Evolutionary conservation across 1,140 invertebrate genomes (phyloP).

Genomic region (Caenorhabditis brenneri): DNA sequence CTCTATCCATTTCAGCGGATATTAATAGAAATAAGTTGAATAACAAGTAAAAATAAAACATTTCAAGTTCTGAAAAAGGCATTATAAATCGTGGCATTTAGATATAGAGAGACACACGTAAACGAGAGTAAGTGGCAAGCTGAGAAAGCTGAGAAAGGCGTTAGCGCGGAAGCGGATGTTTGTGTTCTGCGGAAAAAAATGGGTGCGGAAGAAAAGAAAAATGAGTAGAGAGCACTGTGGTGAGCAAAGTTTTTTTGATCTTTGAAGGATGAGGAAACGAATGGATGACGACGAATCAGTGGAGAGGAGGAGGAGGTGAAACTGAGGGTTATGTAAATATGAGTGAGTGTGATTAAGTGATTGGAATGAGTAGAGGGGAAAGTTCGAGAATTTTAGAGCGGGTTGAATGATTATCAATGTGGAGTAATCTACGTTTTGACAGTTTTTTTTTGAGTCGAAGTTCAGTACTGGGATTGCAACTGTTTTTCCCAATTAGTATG

Average conservation of each 20-base stretch:
- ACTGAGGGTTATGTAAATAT: constrained; percentile 12
- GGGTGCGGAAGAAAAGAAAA: background rate
- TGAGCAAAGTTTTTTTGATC: constrained; percentile 8
- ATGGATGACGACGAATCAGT: background rate
- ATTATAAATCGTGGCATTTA: background rate
- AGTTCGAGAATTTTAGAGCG: background rate
- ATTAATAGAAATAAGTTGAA: background rate
- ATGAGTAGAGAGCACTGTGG: background rate
- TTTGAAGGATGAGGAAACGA: constrained; percentile 19
- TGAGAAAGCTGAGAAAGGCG: background rate
- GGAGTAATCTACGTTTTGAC: too few species aligned
- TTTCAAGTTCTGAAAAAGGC: background rate
- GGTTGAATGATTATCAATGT: too few species aligned
- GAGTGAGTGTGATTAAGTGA: background rate
- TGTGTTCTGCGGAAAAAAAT: constrained; percentile 19
- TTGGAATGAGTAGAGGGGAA: background rate
- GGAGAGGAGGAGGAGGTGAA: background rate
- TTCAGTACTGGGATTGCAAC: too few species aligned
- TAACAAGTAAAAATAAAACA: too few species aligned
- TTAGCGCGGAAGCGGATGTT: constrained; percentile 34
- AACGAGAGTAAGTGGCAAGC: constrained; percentile 7
- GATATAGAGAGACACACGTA: constrained; percentile 32
- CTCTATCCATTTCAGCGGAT: background rate
- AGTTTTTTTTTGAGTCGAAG: too few species aligned
- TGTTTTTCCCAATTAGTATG: too few species aligned